Evolutionary conservation across 2,113 vertebrate species (phyloP), one percentile per base, ranked within the genome.

Genomic region (Mustela nigripes): DNA sequence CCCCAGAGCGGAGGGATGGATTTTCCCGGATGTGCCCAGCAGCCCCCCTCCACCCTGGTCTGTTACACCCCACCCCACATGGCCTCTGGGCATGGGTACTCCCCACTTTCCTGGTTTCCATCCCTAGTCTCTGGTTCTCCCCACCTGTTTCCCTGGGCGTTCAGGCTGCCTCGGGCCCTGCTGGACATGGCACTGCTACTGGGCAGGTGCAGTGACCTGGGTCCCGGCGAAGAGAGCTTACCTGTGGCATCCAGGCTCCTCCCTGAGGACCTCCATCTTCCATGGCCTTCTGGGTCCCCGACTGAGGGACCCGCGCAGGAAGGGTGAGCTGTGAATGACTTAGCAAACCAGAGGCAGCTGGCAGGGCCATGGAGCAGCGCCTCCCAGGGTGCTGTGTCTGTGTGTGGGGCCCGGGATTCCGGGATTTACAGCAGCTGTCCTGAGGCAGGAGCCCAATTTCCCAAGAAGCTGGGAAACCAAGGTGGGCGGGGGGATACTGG

Each of bases 301-400:
- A 2, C 73, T 58, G 2, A 36, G 42, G 11, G 60, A 84, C 14
- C 28, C 21, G 42, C 19, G 45, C 31, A 3, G 22, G 33, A 21
- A 42, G 28, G 31, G 0, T 4, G 18, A 24, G n/a, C 39, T 42
- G 15, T 7, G 53, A 78, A 19, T 60, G 60, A 18, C 15, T 2
- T 18, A 16, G 42, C 39, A 33, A 11, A 12, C 53, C 2, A n/a
- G 39, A 4, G 42, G 39, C 16, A 58, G 7, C 19, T 22, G 42
- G 31, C 2, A 12, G 48, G 65, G 16, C 24, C 19, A 2, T 18
- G 48, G 31, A 67, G 33, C 45, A 62, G 7, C 4, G 2, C 31
- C 0, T 36, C 84, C 31, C 9, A 5, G 39, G 0, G 1, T 0
- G 11, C 48, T 1, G 8, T 26, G 3, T 16, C n/a, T 42, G 2